These are phyloP conservation scores for Lamprologus tigripictilis DNA, from an alignment of 2,113 vertebrate species.

Conservation along the genomic window DNA sequence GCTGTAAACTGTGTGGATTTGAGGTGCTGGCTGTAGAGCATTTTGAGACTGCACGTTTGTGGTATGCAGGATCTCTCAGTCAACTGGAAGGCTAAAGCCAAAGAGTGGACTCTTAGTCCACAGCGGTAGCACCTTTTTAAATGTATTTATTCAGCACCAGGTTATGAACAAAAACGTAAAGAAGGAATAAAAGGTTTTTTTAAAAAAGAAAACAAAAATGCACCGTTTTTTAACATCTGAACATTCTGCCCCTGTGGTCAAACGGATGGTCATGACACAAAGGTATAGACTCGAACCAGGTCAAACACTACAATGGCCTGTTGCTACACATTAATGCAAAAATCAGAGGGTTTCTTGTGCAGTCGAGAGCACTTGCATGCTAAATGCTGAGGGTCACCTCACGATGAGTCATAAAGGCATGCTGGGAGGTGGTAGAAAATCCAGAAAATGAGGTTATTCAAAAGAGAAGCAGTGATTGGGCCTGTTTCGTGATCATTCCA, in stretches of 20 bases:
- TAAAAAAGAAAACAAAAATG: constrained; percentile 29
- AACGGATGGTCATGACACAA: constrained; percentile 45
- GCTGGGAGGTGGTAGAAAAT: constrained; percentile 45
- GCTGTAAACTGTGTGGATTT: constrained; percentile 72
- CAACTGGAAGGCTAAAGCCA: constrained; percentile 48
- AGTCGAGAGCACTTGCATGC: constrained; percentile 61
- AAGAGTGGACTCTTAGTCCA: constrained; percentile 52
- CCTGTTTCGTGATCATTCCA: constrained; percentile 21
- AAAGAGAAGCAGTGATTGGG: constrained; percentile 27
- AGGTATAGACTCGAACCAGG: constrained; percentile 48
- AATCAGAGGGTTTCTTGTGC: constrained; percentile 44
- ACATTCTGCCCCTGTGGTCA: constrained; percentile 30
- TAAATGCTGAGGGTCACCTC: constrained; percentile 55
- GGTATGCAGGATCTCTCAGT: constrained; percentile 49
- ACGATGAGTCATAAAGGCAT: constrained; percentile 63
- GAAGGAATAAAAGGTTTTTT: background rate
- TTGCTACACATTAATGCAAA: constrained; percentile 62
- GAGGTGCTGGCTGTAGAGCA: constrained; percentile 66
- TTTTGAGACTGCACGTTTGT: constrained; percentile 47
- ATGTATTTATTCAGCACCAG: constrained; percentile 74
- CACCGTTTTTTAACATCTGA: constrained; percentile 51
- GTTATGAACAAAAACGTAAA: constrained; percentile 47
- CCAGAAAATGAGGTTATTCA: constrained; percentile 36
- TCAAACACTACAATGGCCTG: constrained; percentile 39
- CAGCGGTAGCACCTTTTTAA: constrained; percentile 72